Evolutionary conservation across 1,140 invertebrate species (phyloP), one percentile per base, ranked within the genome.

Genomic region (Galleria mellonella): DNA sequence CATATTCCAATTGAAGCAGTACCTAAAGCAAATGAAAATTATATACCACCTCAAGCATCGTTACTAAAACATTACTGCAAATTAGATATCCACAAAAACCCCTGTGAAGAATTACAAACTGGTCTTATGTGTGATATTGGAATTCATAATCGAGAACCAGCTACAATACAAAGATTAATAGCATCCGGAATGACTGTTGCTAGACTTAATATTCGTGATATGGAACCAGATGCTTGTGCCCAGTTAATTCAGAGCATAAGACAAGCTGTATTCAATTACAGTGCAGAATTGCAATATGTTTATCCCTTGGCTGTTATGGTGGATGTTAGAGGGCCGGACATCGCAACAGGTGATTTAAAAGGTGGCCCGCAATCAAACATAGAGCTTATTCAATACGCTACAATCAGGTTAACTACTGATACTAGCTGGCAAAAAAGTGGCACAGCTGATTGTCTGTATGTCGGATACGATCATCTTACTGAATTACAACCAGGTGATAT

Each of bases 51-150:
- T 27, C 60, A 81, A 43, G 40, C 63, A 23, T 61, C 75, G 4
- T 44, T 68, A 17, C 42, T 82, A 33, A 70, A 81, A 55, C 78
- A 83, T 60, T 82, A 82, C 50, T 72, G 71, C 40, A 74, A 65
- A 32, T 29, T 82, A 17, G 67, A 77, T 46, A 46, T 86, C 35
- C 72, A 86, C 47, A 57, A 75, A 48, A 71, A 62, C 44, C 76
- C 79, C 13, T 72, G 59, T 37, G 78, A 83, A 69, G 83, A 86
- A 60, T 45, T 83, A 17, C 72, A 83, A 58, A 82, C 75, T 2
- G 79, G 79, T 4, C 49, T 86, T n/a, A 77, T 86, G 76, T 83
- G 78, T 53, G 76, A 82, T 60, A 82, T 86, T 43, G 73, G 76
- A 4, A 55, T 65, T 11, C 51, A 57, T 47, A 83, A 86, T 50